Evolutionary conservation across 2,797 vertebrate genomes (phyloP).

Genomic region (Acanthurus tractus): DNA sequence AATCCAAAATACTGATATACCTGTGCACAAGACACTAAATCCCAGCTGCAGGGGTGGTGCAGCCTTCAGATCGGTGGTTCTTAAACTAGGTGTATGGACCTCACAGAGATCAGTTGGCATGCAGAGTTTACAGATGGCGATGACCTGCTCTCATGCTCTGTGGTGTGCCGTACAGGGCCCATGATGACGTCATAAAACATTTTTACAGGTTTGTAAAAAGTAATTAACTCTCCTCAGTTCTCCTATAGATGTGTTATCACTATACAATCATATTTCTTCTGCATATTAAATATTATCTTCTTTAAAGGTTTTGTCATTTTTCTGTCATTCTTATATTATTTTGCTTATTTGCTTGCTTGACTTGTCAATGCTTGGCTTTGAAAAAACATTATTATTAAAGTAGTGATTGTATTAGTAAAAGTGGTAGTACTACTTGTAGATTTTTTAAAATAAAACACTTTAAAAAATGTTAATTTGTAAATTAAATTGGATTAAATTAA

Average conservation of each 20-base stretch:
- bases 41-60: conserved; percentile 32
- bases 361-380: neutral
- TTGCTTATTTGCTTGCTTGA: neutral
- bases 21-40: conserved; percentile 28
- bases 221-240: neutral
- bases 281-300: neutral
- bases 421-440: neutral
- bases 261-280: neutral
- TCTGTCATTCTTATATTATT: neutral
- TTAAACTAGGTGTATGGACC: neutral
- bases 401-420: neutral
- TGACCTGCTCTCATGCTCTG: neutral
- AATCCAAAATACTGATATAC: conserved; percentile 62
- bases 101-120: conserved; percentile 5
- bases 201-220: neutral
- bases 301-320: neutral
- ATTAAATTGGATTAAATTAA: neutral
- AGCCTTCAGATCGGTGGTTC: conserved; percentile 24
- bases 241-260: neutral
- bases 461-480: neutral
- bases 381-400: neutral
- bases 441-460: neutral
- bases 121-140: conserved; percentile 10
- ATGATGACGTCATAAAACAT: neutral
- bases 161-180: neutral